Base-by-base conservation (phyloP, 64 coral and sea anemone species). In the Montipora capricornis region DNA sequence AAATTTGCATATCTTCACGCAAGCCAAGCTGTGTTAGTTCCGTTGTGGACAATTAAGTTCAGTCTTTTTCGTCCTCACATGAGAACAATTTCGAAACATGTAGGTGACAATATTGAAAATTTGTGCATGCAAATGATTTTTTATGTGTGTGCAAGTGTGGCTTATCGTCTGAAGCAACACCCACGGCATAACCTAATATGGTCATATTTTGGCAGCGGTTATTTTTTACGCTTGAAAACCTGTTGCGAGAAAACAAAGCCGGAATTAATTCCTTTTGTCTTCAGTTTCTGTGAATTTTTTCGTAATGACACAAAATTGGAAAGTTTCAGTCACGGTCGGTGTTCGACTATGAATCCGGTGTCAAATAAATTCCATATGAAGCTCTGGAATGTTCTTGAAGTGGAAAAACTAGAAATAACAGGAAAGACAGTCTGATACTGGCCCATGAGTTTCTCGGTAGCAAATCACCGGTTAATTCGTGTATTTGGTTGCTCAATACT, bases 1-100 rank as follows among this genome's bases (percentile, higher is more conserved):
- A 85, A 49, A 85, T 85, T 85, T 85, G 66, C 82, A 71, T 85
- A 2, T 85, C 19, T 49, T 20, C 46, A 60, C 37, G 64, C 37
- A 15, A 71, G n/a, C 29, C 13, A 49, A 20, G 13, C 59, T 6
- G 1, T 60, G n/a, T 81, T 81, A 61, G 53, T 14, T 3, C 51
- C 53, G 8, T 37, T 60, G 60, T 62, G 10, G 37, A 81, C 52
- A 81, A 81, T 81, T 13, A 81, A 81, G 52, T n/a, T 60, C 11
- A 20, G 4, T 12, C 2, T 24, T 7, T 20, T 58, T 22, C 2
- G 53, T 24, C 6, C 5, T 6, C 16, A 37, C 2, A 81, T 5
- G 52, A 12, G 8, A 51, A 44, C 20, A 44, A 81, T 81, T 81
- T 29, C 3, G 22, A 24, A 22, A 81, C 55, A 55, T 60, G 4